Conservation (phyloP, 2,888 invertebrate genomes). For the Lochmaea crataegi region DNA sequence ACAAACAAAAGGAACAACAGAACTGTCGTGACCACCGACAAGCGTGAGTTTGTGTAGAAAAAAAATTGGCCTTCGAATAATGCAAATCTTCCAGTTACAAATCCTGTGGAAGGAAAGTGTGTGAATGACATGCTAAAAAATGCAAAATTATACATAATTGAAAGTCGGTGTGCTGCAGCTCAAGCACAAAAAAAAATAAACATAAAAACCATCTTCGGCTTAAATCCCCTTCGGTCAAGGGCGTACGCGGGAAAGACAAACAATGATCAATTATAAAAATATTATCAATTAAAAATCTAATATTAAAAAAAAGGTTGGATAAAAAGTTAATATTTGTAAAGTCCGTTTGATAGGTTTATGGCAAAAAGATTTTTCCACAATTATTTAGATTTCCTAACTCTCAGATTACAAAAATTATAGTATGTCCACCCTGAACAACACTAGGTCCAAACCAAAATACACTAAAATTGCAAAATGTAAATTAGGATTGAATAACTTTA, state of each 20-base stretch:
- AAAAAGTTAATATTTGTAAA: too few relatives aligned
- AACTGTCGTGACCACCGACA: slow-evolving; percentile 27
- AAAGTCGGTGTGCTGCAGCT: slow-evolving; percentile 41
- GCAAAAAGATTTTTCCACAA: too few relatives aligned
- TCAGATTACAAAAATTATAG: too few relatives aligned
- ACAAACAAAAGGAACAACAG: slow-evolving; percentile 19
- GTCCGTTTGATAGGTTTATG: too few relatives aligned
- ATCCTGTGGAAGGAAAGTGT: slow-evolving; percentile 42
- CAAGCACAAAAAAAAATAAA: slow-evolving; percentile 44
- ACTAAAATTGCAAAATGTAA: too few relatives aligned
- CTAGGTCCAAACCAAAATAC: too few relatives aligned
- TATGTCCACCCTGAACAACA: too few relatives aligned
- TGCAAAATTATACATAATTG: slow-evolving; percentile 48
- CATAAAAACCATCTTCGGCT: slow-evolving; percentile 32
- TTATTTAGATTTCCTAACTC: too few relatives aligned
- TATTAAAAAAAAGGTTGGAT: too few relatives aligned
- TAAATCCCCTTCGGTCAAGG: background rate
- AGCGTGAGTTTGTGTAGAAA: slow-evolving; percentile 30
- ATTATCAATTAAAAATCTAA: too few relatives aligned
- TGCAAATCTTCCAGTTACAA: slow-evolving; percentile 37
- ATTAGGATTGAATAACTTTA: too few relatives aligned
- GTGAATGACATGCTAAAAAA: slow-evolving; percentile 48
- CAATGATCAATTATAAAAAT: background rate
- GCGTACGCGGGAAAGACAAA: background rate
- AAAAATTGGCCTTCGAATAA: slow-evolving; percentile 43